Base-by-base conservation (phyloP, 2,888 invertebrate genomes). In the Lepidocyrtoides sp. region DNA sequence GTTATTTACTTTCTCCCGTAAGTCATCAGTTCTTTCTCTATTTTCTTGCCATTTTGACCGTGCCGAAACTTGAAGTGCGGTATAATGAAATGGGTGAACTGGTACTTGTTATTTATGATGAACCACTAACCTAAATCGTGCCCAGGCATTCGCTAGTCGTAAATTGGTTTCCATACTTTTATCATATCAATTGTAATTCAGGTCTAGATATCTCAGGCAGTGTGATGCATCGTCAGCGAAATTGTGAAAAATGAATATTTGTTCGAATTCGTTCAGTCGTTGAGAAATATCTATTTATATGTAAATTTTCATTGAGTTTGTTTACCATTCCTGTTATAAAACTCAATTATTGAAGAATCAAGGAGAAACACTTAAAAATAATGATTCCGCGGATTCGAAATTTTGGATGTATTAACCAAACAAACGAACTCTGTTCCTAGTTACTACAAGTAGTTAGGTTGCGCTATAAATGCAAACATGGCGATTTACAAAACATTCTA, bases 201-300 rank as follows among this genome's bases (percentile, higher is more conserved):
- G 3, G 3, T 36, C 36, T 7, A 36, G 36, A 2, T 36, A 36
- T 4, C 36, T 36, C 36, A 2, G 7, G 36, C 36, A 4, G 36
- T 48, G n/a, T 51, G 51, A 51, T 48, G 26, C 32, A 32, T 32
- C 3, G 2, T 2, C 32, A n/a, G 32, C 66, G 14, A 29, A 66
- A 66, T 29, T 14, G 29, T 32, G 10, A 29, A 32, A 66, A 66
- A 66, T 32, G 66, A 54, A 54, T 4, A 12, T 3, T 63, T 51
- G 54, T 32, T n/a, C 54, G 32, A 54, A 54, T 54, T 29, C 51
- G 54, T 32, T 54, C 36, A 36, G 36, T 36, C 36, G 36, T 36
- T 2, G 29, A 51, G n/a, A 17, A 79, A 79, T 79, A 57, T 17
- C 29, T 57, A 81, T 81, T 57, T 36, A 81, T 57, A 81, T 81